Base-by-base conservation (phyloP, 2,888 invertebrate genomes). In the Diarsia brunnea region DNA sequence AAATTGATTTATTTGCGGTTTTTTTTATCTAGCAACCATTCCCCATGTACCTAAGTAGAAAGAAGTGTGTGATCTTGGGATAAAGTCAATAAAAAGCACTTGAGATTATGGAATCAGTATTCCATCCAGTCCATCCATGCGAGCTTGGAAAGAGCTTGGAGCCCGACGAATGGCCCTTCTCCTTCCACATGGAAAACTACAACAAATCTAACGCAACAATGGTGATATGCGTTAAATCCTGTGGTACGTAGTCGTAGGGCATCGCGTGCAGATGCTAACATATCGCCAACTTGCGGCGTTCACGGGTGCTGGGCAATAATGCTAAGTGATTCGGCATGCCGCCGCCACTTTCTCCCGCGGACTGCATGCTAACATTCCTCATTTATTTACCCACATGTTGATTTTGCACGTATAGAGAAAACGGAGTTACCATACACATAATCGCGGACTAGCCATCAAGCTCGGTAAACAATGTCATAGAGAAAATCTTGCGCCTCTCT, bases 281-380 rank as follows among this genome's bases (percentile, higher is more conserved):
- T 77, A 81, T 81, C 75, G 70, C 71, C 73, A 73, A 68, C 74
- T 71, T 64, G 43, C 38, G 24, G 2, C 45, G 78, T 67, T 85
- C 82, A 84, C 87, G 86, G 86, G 64, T 27, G 14, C 65, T 70
- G 72, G 67, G 55, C 83, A 88, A 69, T 84, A 70, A 84, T 79
- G 88, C 78, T 88, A 84, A 86, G 78, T 86, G n/a, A 86, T 84
- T 79, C 84, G 78, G 53, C 79, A 75, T 47, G 63, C 69, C n/a
- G 72, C 71, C 24, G 73, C 72, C 24, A 87, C 88, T 87, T 87
- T 87, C 88, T 66, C 88, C 43, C 55, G 66, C 78, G 67, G 51
- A 45, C 64, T 31, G 73, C 85, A 84, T 73, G 84, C 77, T 67
- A 80, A 84, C 87, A 88, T 81, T 78, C 69, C 70, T 69, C 64